Evolutionary conservation across 2,888 invertebrate species (phyloP), one percentile per base, ranked within the genome.

Genomic region (Drosophila koepferae): DNA sequence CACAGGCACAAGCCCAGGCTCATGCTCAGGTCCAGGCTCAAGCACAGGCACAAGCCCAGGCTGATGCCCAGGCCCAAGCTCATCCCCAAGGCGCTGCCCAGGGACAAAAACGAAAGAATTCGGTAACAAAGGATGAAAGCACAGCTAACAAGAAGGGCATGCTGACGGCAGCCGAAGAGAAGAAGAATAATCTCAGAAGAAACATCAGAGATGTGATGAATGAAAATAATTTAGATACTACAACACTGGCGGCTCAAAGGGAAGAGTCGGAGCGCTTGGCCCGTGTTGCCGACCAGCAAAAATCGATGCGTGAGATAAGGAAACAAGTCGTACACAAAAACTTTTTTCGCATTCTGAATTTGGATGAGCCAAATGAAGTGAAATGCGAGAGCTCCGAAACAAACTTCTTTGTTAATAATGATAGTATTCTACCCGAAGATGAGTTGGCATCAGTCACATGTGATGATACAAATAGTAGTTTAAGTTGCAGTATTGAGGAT

Each of bases 131-230:
- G 16, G 89, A 89, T 18, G 88, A 86, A 7, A 75, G 75, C 58
- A 61, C 74, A 36, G 74, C 68, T 5, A 72, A 53, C 16, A 87
- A 87, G 41, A 87, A 87, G 49, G 59, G 77, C 36, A 53, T 71
- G 44, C 10, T 80, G 43, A 55, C 81, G 31, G 49, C 78, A 7
- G 64, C 71, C n/a, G 92, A 92, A 34, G 92, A 92, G 20, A 92
- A 92, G 59, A 92, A 92, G 60, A 86, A 80, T 48, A 96, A 96
- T 92, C 95, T 97, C 90, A 94, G 98, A 46, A 95, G 97, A 73
- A 98, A 98, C 91, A 98, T 98, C 82, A 95, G 98, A 65, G 98
- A 98, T 93, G 98, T 99, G 10, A 96, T 98, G 95, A 97, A 97
- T 90, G 98, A 98, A 90, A 97, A 97, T 74, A 97, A 98, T 91